Evolutionary conservation across 2,888 invertebrate species (phyloP).

Genomic region (Pandemis heparana): DNA sequence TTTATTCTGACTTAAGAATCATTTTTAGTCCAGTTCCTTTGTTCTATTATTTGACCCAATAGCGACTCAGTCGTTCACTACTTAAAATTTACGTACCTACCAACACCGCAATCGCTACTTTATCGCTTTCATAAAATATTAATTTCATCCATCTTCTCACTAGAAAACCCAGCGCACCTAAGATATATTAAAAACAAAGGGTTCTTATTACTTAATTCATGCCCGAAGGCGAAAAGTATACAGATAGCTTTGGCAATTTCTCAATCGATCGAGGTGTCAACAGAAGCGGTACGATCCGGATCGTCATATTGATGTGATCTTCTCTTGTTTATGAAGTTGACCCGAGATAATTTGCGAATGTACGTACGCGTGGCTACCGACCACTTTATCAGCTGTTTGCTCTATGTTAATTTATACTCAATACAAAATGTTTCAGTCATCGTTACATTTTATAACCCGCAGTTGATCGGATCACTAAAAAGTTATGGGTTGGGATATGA

Average conservation of each 20-base stretch:
- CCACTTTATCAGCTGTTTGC: constrained; percentile 28
- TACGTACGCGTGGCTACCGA: constrained; percentile 9
- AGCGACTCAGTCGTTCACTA: no score
- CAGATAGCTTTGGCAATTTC: background rate
- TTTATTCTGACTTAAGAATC: no score
- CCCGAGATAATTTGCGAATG: constrained; percentile 49
- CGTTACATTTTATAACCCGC: background rate
- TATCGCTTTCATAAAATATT: no score
- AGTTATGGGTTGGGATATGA: background rate
- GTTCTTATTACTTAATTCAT: background rate
- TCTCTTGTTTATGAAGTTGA: constrained; percentile 50
- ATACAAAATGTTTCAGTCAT: constrained; percentile 9
- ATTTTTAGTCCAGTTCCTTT: no score
- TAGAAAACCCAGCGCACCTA: no score
- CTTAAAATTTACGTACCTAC: no score
- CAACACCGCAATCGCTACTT: no score
- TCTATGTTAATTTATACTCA: background rate
- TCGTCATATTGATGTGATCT: constrained; percentile 45
- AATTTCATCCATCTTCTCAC: no score
- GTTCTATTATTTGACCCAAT: no score
- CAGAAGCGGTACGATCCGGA: constrained; percentile 50
- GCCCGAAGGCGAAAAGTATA: background rate
- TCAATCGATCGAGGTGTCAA: constrained; percentile 25
- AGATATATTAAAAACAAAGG: no score
- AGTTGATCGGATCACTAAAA: background rate